Percentiles rank a stretch among this genome's conserved stretches.
Conservation (phyloP, 1,140 invertebrate species). For the Campoletis sonorensis region DNA sequence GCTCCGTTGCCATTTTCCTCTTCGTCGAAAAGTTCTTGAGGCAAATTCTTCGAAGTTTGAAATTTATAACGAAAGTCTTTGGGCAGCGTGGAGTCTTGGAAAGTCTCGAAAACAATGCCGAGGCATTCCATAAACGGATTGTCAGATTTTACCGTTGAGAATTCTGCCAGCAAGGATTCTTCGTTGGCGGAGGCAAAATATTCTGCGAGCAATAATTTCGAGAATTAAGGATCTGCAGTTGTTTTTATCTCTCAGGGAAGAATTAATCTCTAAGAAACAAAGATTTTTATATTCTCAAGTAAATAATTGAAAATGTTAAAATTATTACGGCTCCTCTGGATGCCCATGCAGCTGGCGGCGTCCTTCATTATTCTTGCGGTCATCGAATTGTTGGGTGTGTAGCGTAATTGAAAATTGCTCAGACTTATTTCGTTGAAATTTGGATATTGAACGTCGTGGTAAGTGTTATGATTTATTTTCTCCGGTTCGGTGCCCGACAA, state of each 20-base stretch:
- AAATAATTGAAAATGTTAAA: background rate
- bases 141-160: conserved; percentile 57
- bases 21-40: conserved; percentile 60
- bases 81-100: conserved; percentile 52
- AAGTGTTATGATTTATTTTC: conserved; percentile 57
- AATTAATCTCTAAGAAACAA: too few species aligned
- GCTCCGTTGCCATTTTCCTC: conserved; percentile 49
- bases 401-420: conserved; percentile 42
- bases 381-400: conserved; percentile 61
- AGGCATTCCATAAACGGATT: conserved; percentile 35
- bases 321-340: conserved; percentile 60
- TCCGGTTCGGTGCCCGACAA: conserved; percentile 57
- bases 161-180: conserved; percentile 62
- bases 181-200: conserved; percentile 65
- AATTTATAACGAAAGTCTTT: conserved; percentile 68
- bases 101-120: conserved; percentile 67
- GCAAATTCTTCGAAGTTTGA: conserved; percentile 60
- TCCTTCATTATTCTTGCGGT: conserved; percentile 59
- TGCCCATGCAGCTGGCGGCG: conserved; percentile 58
- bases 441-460: conserved; percentile 55
- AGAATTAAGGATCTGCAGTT: background rate
- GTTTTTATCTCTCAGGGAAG: conserved; percentile 15
- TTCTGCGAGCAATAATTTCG: conserved; percentile 52
- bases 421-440: conserved; percentile 50
- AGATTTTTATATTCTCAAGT: too few species aligned